Evolutionary conservation across 53 echinoderm and acorn worm species (phyloP).

Genomic region (Mesocentrotus franciscanus): DNA sequence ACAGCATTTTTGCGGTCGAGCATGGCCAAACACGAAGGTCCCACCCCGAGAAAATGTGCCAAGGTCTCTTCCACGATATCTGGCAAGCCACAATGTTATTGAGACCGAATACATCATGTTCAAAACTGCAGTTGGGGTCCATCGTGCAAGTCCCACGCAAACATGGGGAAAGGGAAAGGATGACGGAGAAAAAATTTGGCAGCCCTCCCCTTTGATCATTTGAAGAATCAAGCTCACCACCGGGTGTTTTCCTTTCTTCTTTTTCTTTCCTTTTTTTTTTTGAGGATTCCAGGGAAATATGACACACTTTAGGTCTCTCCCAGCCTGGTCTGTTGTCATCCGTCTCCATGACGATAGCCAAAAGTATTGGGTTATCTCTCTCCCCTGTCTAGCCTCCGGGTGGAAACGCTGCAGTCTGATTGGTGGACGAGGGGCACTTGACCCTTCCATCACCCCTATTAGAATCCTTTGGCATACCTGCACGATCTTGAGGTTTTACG

Average conservation of each 20-base stretch:
- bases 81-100: conserved; percentile 31
- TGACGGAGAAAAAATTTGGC: neutral
- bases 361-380: conserved; percentile 67
- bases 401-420: conserved; percentile 36
- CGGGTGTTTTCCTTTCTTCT: neutral
- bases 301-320: conserved; percentile 54
- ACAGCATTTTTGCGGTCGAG: conserved; percentile 29
- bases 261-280: neutral
- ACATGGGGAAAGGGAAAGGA: neutral
- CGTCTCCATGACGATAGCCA: conserved; percentile 44
- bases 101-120: conserved; percentile 28
- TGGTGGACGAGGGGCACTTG: conserved; percentile 52
- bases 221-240: neutral
- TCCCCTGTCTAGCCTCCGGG: conserved; percentile 61
- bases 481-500: neutral
- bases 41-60: conserved; percentile 33
- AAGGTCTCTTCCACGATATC: neutral
- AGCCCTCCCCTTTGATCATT: neutral
- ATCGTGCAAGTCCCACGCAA: conserved; percentile 9
- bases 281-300: conserved; percentile 3
- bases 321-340: conserved; percentile 45
- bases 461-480: conserved; percentile 32
- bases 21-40: neutral
- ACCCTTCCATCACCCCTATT: conserved; percentile 52
- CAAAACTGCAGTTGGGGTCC: neutral